These are phyloP conservation scores for Tetramorium parvispinum DNA, from an alignment of 1,140 invertebrate species.

Conservation along the genomic window DNA sequence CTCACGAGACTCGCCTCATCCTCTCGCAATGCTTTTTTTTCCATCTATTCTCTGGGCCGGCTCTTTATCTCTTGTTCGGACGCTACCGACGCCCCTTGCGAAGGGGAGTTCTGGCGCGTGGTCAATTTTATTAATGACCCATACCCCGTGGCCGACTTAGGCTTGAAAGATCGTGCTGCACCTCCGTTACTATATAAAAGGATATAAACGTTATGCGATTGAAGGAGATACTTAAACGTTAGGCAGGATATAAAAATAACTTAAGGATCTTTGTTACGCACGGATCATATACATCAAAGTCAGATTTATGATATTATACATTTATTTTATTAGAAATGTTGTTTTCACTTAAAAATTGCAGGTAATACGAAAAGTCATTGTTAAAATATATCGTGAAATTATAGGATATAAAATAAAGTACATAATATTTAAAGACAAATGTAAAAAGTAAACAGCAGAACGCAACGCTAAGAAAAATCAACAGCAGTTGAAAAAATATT, in stretches of 20 bases:
- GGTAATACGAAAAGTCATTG: neutral
- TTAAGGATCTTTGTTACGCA: neutral
- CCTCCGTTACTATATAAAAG: neutral
- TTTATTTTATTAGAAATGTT: neutral
- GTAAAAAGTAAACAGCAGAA: neutral
- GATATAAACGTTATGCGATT: slow-evolving; percentile 19
- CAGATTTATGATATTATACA: neutral
- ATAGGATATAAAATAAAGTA: neutral
- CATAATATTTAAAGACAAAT: neutral
- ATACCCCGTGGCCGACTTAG: slow-evolving; percentile 48
- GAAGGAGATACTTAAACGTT: slow-evolving; percentile 2
- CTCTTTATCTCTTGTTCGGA: slow-evolving; percentile 24
- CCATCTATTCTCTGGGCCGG: slow-evolving; percentile 14
- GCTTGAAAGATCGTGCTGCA: slow-evolving; percentile 16
- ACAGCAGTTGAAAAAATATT: neutral
- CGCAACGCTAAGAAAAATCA: slow-evolving; percentile 3
- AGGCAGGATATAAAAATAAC: neutral
- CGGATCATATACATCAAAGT: neutral
- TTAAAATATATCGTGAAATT: neutral
- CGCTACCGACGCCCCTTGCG: slow-evolving; percentile 22
- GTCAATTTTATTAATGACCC: slow-evolving; percentile 80
- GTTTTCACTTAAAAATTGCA: neutral
- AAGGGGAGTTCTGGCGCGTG: slow-evolving; percentile 74
- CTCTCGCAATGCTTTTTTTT: slow-evolving; percentile 44
- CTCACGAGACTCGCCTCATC: slow-evolving; percentile 54